phyloP scores from a whole-genome alignment of 2,797 vertebrate genomes.

The Bradypodion pumilum region DNA sequence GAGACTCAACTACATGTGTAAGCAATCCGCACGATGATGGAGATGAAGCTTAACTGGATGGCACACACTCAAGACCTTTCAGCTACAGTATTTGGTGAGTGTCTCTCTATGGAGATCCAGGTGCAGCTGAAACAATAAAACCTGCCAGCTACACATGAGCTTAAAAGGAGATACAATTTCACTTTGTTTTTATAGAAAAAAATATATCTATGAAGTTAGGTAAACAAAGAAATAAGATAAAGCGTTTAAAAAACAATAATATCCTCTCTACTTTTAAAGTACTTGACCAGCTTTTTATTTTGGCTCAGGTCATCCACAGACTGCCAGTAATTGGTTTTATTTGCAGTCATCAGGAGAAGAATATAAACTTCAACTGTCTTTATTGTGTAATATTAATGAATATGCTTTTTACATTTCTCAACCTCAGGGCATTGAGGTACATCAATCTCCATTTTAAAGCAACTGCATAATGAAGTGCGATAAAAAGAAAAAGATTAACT shows the following conservation, averaged over 20 bases:
- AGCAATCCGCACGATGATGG: slow-evolving; percentile 61
- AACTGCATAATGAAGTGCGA: background rate
- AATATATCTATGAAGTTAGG: background rate
- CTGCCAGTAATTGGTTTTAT: background rate
- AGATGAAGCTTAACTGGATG: slow-evolving; percentile 53
- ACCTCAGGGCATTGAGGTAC: background rate
- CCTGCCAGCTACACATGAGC: slow-evolving; percentile 13
- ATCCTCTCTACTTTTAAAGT: background rate
- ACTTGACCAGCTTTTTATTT: background rate
- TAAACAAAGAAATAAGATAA: background rate
- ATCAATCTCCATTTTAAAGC: background rate
- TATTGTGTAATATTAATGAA: background rate
- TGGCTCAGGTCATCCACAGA: background rate
- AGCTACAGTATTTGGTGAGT: slow-evolving; percentile 35
- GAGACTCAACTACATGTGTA: slow-evolving; percentile 50
- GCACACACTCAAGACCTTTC: slow-evolving; percentile 46
- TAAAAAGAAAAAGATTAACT: background rate
- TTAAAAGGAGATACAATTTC: background rate
- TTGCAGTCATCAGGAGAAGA: background rate
- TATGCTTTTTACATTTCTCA: background rate
- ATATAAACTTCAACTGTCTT: slow-evolving; percentile 17
- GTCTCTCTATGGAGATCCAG: slow-evolving; percentile 32
- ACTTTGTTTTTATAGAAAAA: background rate
- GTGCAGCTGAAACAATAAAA: slow-evolving; percentile 62
- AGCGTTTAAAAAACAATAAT: background rate